Evolutionary conservation across 2,888 invertebrate genomes (phyloP).

Genomic region (Chrysolina oricalcia): DNA sequence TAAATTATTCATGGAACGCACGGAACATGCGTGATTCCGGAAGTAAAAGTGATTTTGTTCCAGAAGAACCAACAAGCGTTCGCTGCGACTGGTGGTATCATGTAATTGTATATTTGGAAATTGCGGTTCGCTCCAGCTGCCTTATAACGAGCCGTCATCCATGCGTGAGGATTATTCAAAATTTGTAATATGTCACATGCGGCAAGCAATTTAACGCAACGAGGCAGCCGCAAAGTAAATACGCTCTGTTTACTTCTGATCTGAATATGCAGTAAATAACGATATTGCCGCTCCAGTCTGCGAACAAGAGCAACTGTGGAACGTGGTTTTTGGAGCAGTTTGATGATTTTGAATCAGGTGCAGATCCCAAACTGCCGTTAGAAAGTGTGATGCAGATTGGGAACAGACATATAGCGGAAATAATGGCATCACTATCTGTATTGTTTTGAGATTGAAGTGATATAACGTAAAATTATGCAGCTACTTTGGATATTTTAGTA

Average conservation of each 20-base stretch:
- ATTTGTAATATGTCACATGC: constrained; percentile 63
- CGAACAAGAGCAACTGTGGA: background rate
- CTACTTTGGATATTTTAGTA: too few relatives aligned
- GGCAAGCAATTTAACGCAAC: constrained; percentile 61
- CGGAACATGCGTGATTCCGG: background rate
- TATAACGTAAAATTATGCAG: too few relatives aligned
- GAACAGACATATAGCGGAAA: background rate
- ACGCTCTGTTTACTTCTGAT: constrained; percentile 52
- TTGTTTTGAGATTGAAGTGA: too few relatives aligned
- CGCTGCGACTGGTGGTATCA: constrained; percentile 23
- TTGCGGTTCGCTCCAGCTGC: constrained; percentile 32
- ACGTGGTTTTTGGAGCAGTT: background rate
- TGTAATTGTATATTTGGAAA: constrained; percentile 32
- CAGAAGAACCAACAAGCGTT: constrained; percentile 17
- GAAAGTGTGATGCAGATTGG: background rate
- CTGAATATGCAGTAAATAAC: constrained; percentile 45
- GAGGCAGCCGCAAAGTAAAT: constrained; percentile 56
- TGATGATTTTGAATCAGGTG: constrained; percentile 20
- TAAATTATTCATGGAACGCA: constrained; percentile 8
- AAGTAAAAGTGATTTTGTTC: constrained; percentile 29
- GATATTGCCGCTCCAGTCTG: constrained; percentile 2
- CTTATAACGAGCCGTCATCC: constrained; percentile 54
- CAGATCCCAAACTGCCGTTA: background rate
- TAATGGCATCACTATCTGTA: too few relatives aligned
- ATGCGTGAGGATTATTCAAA: constrained; percentile 64